These are phyloP conservation scores for Mus caroli DNA, from an alignment of 2,797 vertebrate genomes.

Conservation along the genomic window DNA sequence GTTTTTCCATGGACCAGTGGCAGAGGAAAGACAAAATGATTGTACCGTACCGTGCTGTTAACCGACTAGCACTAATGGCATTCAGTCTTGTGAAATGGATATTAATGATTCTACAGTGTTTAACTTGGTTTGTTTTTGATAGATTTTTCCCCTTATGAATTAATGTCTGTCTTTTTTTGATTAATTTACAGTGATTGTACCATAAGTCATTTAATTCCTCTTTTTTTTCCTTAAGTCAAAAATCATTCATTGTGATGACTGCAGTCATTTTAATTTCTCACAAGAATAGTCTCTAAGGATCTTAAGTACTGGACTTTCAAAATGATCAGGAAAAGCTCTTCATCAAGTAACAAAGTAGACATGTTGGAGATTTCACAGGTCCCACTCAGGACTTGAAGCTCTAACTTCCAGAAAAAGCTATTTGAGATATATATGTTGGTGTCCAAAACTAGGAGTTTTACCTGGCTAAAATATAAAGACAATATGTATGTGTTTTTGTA, in stretches of 20 bases:
- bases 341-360: not conserved
- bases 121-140: slow-evolving; percentile 82
- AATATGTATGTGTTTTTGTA: not conserved
- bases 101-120: slow-evolving; percentile 82
- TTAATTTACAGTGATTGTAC: slow-evolving; percentile 85
- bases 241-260: slow-evolving; percentile 73
- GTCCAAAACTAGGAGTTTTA: not conserved
- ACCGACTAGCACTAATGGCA: slow-evolving; percentile 74
- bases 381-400: not conserved
- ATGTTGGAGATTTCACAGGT: not conserved
- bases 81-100: slow-evolving; percentile 82
- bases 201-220: slow-evolving; percentile 83
- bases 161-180: slow-evolving; percentile 85
- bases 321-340: slow-evolving; percentile 49
- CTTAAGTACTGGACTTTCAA: not conserved
- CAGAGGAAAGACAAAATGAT: slow-evolving; percentile 60
- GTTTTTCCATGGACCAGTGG: slow-evolving; percentile 65
- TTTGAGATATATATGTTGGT: not conserved
- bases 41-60: slow-evolving; percentile 49
- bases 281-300: slow-evolving; percentile 59
- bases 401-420: not conserved
- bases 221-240: slow-evolving; percentile 80
- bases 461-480: not conserved
- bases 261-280: slow-evolving; percentile 72
- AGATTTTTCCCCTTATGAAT: slow-evolving; percentile 83